Evolutionary conservation across 1,140 invertebrate species (phyloP).

Genomic region (Batillaria attramentaria): DNA sequence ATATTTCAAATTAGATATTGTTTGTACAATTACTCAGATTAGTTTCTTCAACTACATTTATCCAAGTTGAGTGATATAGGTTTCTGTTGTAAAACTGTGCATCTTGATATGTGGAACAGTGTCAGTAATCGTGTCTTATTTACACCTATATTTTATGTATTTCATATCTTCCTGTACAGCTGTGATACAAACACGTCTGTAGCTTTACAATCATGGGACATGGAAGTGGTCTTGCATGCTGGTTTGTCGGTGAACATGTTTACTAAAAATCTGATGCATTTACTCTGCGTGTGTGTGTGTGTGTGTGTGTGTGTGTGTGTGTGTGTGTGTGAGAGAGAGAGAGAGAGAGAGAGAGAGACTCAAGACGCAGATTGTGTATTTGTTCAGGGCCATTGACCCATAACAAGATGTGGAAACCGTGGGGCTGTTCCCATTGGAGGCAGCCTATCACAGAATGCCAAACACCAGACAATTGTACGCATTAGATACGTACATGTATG

Average conservation of each 20-base stretch:
- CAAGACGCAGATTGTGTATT: background rate
- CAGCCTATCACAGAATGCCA: background rate
- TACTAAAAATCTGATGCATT: background rate
- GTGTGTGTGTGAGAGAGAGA: slow-evolving; percentile 2
- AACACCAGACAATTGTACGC: background rate
- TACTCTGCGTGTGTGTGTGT: background rate
- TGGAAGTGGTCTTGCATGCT: no score
- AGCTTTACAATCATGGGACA: no score
- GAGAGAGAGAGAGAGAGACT: background rate
- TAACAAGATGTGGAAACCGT: no score
- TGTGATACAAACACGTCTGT: no score
- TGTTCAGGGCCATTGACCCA: background rate
- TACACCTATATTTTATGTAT: background rate
- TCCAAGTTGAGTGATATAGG: no score
- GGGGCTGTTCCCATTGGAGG: no score
- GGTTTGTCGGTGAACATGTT: background rate
- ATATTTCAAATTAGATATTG: no score
- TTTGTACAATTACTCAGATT: no score
- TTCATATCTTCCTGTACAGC: background rate
- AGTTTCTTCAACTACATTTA: no score
- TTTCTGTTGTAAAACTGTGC: background rate
- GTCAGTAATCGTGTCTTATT: background rate
- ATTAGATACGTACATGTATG: background rate
- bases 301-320: background rate
- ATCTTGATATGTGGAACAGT: background rate